A percentile compares a stretch with the other conserved stretches of the same genome.
phyloP scores from a whole-genome alignment of 2,797 vertebrate genomes.

The Atherinosoma microstoma region DNA sequence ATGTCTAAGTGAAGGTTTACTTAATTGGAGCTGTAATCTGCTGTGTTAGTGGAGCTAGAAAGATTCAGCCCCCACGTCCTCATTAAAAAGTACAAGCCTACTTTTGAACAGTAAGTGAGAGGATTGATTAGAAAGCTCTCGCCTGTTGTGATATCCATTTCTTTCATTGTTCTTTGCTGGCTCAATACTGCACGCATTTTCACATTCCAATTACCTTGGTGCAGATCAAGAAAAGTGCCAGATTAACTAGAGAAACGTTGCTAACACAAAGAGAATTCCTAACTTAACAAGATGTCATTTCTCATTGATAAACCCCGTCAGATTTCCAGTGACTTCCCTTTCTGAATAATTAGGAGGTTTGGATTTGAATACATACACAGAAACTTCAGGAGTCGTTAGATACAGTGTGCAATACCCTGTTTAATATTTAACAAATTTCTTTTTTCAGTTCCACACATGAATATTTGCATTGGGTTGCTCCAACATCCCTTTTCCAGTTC shows the following conservation, averaged over 20 bases:
- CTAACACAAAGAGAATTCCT: constrained; percentile 87
- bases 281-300: constrained; percentile 85
- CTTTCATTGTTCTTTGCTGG: constrained; percentile 82
- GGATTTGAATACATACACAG: constrained; percentile 79
- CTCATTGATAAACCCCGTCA: constrained; percentile 81
- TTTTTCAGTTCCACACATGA: constrained; percentile 60
- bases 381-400: constrained; percentile 78
- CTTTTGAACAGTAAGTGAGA: constrained; percentile 79
- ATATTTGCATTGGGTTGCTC: constrained; percentile 75
- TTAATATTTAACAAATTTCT: constrained; percentile 78
- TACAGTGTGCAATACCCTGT: constrained; percentile 66
- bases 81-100: constrained; percentile 82
- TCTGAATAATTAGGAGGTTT: constrained; percentile 82
- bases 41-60: constrained; percentile 59
- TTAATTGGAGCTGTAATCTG: constrained; percentile 81
- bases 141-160: constrained; percentile 79
- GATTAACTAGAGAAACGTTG: constrained; percentile 83
- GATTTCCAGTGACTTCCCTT: constrained; percentile 67
- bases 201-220: constrained; percentile 81
- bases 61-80: constrained; percentile 67
- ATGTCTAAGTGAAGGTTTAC: constrained; percentile 73
- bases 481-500: constrained; percentile 61
- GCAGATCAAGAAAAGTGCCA: constrained; percentile 83
- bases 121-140: constrained; percentile 81
- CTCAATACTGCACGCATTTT: constrained; percentile 73